phyloP scores from a whole-genome alignment of 2,797 vertebrate species.

The Heteromormyrus szaboi region DNA sequence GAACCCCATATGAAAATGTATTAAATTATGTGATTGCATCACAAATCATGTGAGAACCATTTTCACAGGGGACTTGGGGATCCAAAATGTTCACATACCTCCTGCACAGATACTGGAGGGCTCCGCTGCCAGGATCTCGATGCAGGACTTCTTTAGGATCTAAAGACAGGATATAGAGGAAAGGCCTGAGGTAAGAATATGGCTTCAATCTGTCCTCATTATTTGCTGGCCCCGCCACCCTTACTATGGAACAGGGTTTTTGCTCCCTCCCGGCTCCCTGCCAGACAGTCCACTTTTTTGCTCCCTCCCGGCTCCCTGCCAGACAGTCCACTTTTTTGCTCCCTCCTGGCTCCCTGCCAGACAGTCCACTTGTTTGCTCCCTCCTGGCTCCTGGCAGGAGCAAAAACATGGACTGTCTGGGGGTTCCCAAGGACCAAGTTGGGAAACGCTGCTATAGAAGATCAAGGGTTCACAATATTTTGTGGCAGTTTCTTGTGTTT shows the following conservation, averaged over 20 bases:
- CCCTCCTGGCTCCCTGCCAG: no score
- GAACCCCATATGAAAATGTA: background rate
- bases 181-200: background rate
- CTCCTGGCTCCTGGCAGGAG: background rate
- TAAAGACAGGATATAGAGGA: conserved; percentile 44
- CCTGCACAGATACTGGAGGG: conserved; percentile 97
- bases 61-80: background rate
- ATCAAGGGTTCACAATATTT: background rate
- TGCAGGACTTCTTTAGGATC: conserved; percentile 96
- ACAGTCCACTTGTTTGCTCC: no score
- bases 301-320: background rate
- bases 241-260: background rate
- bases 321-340: no score
- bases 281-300: background rate
- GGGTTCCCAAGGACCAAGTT: background rate
- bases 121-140: conserved; percentile 93
- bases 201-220: background rate
- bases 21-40: background rate
- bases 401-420: background rate
- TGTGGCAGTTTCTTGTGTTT: background rate
- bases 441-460: background rate
- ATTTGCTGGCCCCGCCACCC: background rate
- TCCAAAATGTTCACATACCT: conserved; percentile 60
- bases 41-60: background rate
- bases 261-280: background rate